Conservation (phyloP, 2,888 invertebrate genomes). For the Tenthredo scrophulariae region DNA sequence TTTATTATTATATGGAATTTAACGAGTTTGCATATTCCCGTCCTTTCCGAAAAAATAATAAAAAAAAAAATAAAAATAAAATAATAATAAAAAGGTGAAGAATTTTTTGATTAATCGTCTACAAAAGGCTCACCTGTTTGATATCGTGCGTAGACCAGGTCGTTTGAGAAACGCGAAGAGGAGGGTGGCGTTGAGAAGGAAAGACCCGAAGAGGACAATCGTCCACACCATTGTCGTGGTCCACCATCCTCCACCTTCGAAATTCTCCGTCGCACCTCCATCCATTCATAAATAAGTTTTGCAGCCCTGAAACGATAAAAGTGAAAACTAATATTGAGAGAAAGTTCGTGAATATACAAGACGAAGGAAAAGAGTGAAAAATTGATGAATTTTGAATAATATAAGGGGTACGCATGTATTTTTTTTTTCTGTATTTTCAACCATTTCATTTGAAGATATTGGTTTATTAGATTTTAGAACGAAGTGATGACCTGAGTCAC, state of each 20-base stretch:
- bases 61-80: background rate
- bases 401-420: background rate
- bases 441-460: background rate
- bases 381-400: background rate
- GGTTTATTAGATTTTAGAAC: background rate
- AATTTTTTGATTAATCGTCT: background rate
- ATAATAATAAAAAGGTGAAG: background rate
- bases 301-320: conserved; percentile 66
- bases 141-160: conserved; percentile 87
- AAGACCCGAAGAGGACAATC: conserved; percentile 82
- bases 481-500: background rate
- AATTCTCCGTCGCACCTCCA: conserved; percentile 76
- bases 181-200: conserved; percentile 86
- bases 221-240: conserved; percentile 68
- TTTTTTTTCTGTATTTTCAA: background rate
- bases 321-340: background rate
- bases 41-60: background rate
- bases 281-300: conserved; percentile 77
- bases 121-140: conserved; percentile 84
- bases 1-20: background rate
- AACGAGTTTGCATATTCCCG: background rate
- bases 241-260: conserved; percentile 75
- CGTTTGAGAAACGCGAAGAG: conserved; percentile 87
- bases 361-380: background rate
- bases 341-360: background rate